These are phyloP conservation scores for Gambusia affinis DNA, from an alignment of 2,113 vertebrate species.

Conservation along the genomic window DNA sequence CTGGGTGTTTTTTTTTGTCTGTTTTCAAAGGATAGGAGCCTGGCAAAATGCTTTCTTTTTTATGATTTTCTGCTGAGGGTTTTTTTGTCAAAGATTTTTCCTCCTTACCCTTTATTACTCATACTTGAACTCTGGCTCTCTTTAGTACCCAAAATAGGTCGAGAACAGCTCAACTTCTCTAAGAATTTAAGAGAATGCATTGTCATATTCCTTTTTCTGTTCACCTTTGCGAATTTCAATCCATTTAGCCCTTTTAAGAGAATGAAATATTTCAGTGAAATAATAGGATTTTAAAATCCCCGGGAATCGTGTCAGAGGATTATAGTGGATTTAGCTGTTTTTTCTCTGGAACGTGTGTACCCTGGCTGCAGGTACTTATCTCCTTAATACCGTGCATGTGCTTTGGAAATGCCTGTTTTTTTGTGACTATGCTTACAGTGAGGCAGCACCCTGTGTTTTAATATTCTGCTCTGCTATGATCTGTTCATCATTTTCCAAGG, in stretches of 20 bases:
- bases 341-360: background rate
- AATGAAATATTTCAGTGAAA: constrained; percentile 43
- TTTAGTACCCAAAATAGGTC: constrained; percentile 16
- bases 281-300: constrained; percentile 42
- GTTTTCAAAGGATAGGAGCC: constrained; percentile 48
- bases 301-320: constrained; percentile 50
- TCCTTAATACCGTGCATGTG: background rate
- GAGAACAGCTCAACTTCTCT: constrained; percentile 16
- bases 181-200: constrained; percentile 8
- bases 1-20: constrained; percentile 41
- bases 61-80: constrained; percentile 30
- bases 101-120: constrained; percentile 16
- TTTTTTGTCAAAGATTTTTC: constrained; percentile 29
- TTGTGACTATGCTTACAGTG: background rate
- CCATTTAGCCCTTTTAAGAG: constrained; percentile 28
- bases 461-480: constrained; percentile 30
- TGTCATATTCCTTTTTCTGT: constrained; percentile 15
- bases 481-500: constrained; percentile 27
- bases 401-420: background rate
- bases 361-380: background rate
- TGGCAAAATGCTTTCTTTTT: constrained; percentile 39
- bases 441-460: constrained; percentile 15
- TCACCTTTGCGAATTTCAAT: constrained; percentile 30
- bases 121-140: constrained; percentile 25
- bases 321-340: constrained; percentile 33